These are phyloP conservation scores for Drosophila atroscutellata DNA, from an alignment of 2,888 invertebrate genomes.

Conservation along the genomic window DNA sequence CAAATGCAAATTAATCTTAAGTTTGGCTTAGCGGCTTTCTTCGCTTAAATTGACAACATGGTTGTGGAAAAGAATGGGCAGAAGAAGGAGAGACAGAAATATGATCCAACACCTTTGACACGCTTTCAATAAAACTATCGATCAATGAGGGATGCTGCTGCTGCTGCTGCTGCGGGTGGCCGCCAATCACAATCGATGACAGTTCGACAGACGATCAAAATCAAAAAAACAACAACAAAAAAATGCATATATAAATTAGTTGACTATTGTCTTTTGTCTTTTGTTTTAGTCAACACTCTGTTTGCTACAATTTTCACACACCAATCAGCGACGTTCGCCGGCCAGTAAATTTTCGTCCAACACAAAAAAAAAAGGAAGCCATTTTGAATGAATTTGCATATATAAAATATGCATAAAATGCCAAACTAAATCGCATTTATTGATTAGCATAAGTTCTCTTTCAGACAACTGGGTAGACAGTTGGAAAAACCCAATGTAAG, in stretches of 20 bases:
- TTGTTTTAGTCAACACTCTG: constrained; percentile 1
- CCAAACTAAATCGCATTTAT: constrained; percentile 65
- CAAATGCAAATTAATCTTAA: constrained; percentile 16
- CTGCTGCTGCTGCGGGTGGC: constrained; percentile 27
- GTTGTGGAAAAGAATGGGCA: neutral
- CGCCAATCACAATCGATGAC: constrained; percentile 45
- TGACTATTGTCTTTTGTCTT: constrained; percentile 18
- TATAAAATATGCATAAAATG: constrained; percentile 58
- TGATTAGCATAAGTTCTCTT: constrained; percentile 67
- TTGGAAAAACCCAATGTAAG: constrained; percentile 48
- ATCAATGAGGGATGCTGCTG: constrained; percentile 22
- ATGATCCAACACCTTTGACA: constrained; percentile 48
- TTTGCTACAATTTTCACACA: constrained; percentile 73
- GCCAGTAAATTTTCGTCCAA: constrained; percentile 50
- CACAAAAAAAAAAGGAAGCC: constrained; percentile 34
- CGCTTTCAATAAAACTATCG: constrained; percentile 46
- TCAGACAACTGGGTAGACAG: constrained; percentile 12
- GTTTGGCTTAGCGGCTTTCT: constrained; percentile 4
- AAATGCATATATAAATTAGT: constrained; percentile 47
- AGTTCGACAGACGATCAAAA: constrained; percentile 50
- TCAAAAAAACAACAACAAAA: constrained; percentile 13
- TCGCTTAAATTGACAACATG: constrained; percentile 12
- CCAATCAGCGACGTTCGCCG: constrained; percentile 66
- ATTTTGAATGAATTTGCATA: constrained; percentile 75
- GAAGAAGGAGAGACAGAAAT: neutral